A percentile compares a stretch with the other conserved stretches of the same genome.
Evolutionary conservation across 2,797 vertebrate genomes (phyloP).

Genomic region (Chromis chromis): DNA sequence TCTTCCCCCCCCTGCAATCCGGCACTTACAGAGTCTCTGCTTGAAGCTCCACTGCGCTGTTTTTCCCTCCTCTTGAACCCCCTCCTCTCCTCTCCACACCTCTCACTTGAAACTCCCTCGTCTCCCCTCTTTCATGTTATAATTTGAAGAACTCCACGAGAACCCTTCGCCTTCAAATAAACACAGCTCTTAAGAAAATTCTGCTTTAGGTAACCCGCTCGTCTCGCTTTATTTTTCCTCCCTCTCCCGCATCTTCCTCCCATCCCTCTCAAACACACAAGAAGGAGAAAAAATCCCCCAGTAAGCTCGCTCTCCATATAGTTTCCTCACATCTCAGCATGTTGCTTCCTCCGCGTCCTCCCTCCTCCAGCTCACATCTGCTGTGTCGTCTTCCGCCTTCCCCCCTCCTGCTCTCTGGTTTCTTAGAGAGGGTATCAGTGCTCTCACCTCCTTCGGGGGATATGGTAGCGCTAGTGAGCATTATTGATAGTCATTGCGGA

Average conservation of each 20-base stretch:
- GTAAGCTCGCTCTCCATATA: constrained; percentile 1
- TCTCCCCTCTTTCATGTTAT: constrained; percentile 3
- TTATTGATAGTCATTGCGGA: constrained; percentile 61
- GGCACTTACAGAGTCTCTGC: constrained; percentile 47
- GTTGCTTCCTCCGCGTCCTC: constrained; percentile 32
- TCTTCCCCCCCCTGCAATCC: constrained; percentile 45
- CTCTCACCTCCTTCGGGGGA: constrained; percentile 55
- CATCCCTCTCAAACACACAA: constrained; percentile 3
- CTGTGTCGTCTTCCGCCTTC: constrained; percentile 20
- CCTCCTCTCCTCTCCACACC: neutral
- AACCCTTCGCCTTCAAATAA: neutral
- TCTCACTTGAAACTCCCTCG: constrained; percentile 32
- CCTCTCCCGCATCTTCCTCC: neutral
- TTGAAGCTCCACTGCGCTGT: constrained; percentile 43
- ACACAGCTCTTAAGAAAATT: neutral
- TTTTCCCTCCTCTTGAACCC: constrained; percentile 10
- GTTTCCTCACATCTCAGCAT: constrained; percentile 43
- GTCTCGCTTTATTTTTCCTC: neutral
- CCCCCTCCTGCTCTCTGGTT: constrained; percentile 51
- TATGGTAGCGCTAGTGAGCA: constrained; percentile 38
- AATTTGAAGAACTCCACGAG: constrained; percentile 17
- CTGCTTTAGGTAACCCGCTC: constrained; percentile 18
- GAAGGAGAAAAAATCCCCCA: neutral
- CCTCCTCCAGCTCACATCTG: constrained; percentile 22
- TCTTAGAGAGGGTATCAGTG: constrained; percentile 46